Base-by-base conservation (phyloP, 2,113 vertebrate species). In the Lepus americanus region DNA sequence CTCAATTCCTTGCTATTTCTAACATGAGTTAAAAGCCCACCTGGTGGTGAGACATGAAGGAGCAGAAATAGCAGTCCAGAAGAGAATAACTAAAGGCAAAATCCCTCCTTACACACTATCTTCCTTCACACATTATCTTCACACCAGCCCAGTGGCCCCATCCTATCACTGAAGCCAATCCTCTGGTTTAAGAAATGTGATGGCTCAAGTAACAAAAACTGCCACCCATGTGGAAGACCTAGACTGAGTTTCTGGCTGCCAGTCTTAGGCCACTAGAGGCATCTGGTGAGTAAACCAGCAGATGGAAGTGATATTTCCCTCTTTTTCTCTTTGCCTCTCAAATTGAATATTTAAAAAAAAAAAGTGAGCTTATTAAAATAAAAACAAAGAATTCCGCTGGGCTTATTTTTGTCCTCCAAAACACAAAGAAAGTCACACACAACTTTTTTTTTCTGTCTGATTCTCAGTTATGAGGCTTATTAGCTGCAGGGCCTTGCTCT, bases 1-100 rank as follows among this genome's bases (percentile, higher is more conserved):
- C 70, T 93, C 84, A 88, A 78, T 86, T 74, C 69, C 31, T 72
- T 88, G 36, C 73, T 84, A 59, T 96, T 95, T 89, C 84, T 93
- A 80, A 53, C 33, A 82, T 66, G 74, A 89, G 27, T 95, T 83
- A 92, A 95, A 10, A 82, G 69, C 49, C 36, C 74, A 79, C 76
- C 16, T 70, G 31, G 33, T 76, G 64, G 22, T 95, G 20, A 97
- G 61, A 25, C 23, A 84, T 61, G 11, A 89, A 94, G 36, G n/a
- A 81, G 25, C 12, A 87, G 19, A 63, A 22, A 59, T 9, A 55
- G 31, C 29, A 59, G 8, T 59, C 70, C 9, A 95, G 23, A 27
- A 2, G 0, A 2, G 44, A 66, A 78, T 91, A 95, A 53, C 63
- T 69, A 69, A 95, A 84, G 59, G 49, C 16, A 49, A 88, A 83